phyloP scores from a whole-genome alignment of 2,888 invertebrate species.

The Philaethria dido region DNA sequence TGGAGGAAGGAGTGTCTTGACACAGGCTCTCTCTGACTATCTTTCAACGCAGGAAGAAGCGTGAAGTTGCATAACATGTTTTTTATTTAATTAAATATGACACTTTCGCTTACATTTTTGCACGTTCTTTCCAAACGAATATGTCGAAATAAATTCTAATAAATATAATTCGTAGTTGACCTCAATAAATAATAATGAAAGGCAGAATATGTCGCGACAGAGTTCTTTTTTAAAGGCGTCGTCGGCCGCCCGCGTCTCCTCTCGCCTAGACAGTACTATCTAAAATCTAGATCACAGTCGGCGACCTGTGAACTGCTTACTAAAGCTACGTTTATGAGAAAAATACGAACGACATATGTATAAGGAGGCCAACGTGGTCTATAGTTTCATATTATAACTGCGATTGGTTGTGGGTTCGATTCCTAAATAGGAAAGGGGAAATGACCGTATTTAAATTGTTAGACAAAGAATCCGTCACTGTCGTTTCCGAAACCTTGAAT shows the following conservation, averaged over 20 bases:
- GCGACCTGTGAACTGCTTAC: neutral
- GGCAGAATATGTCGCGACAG: conserved; percentile 2
- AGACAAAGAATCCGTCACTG: too few relatives aligned
- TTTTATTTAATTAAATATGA: neutral
- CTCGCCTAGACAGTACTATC: conserved; percentile 6
- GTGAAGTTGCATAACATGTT: too few relatives aligned
- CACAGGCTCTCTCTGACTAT: too few relatives aligned
- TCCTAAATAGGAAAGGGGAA: too few relatives aligned
- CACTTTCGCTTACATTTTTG: neutral
- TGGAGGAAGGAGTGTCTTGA: too few relatives aligned
- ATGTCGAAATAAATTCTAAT: neutral
- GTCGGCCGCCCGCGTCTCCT: neutral
- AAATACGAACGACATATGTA: neutral
- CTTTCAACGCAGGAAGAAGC: too few relatives aligned
- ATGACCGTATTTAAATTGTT: too few relatives aligned
- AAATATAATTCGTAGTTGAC: conserved; percentile 18
- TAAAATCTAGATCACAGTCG: conserved; percentile 11
- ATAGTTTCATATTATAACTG: too few relatives aligned
- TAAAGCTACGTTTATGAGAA: neutral
- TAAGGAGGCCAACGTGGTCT: too few relatives aligned
- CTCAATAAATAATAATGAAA: conserved; percentile 23
- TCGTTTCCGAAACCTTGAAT: too few relatives aligned
- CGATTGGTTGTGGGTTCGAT: too few relatives aligned
- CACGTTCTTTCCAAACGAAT: neutral
- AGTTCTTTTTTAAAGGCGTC: neutral